A percentile compares a stretch with the other conserved stretches of the same genome.
phyloP scores from a whole-genome alignment of 2,113 vertebrate species.

The Puffinus mauretanicus region DNA sequence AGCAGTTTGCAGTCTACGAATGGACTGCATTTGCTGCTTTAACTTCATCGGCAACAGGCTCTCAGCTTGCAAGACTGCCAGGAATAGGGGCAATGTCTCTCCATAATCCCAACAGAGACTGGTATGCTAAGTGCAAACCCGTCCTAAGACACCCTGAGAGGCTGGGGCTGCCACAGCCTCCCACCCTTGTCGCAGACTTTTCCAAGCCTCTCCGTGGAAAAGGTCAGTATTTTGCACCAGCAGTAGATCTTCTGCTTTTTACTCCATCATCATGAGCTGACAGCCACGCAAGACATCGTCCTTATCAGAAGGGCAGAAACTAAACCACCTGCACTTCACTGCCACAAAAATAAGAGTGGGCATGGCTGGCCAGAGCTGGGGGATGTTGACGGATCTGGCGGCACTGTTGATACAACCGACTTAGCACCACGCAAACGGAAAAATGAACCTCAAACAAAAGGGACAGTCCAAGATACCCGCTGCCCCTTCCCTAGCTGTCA shows the following conservation, averaged over 20 bases:
- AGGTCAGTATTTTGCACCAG: neutral
- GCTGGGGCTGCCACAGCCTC: neutral
- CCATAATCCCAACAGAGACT: neutral
- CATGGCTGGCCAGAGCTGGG: accelerated
- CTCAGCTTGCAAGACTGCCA: neutral
- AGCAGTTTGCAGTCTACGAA: neutral
- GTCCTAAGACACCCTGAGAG: neutral
- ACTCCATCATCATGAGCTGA: neutral
- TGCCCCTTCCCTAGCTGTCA: neutral
- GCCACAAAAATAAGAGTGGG: neutral
- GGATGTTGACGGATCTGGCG: no score
- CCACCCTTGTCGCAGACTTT: neutral
- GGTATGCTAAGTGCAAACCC: neutral
- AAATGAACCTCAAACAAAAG: neutral
- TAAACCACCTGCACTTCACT: neutral
- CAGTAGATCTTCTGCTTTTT: neutral
- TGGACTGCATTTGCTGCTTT: neutral
- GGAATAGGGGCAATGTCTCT: neutral
- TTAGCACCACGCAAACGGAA: neutral
- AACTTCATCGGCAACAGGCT: neutral
- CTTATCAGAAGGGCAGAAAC: neutral
- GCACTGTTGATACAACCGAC: neutral
- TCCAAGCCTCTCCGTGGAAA: neutral
- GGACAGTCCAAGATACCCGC: neutral
- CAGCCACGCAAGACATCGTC: neutral